Evolutionary conservation across 1,140 invertebrate species (phyloP).

Genomic region (Pemphigus obesinymphae): DNA sequence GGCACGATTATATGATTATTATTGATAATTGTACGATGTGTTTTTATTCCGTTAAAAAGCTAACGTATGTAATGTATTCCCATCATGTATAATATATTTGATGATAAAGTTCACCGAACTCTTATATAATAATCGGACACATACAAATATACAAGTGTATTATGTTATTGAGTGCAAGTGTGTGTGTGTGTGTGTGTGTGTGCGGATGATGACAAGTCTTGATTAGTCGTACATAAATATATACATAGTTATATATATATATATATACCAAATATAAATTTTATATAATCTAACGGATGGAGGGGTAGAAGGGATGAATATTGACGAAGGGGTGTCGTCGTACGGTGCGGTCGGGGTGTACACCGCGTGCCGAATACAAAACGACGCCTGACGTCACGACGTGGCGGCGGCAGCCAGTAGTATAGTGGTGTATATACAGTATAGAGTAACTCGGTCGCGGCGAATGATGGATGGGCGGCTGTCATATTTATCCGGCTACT

Average conservation of each 20-base stretch:
- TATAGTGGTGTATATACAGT: too few relatives aligned
- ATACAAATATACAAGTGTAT: background rate
- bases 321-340: background rate
- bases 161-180: background rate
- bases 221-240: background rate
- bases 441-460: constrained; percentile 23
- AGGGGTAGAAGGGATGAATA: too few relatives aligned
- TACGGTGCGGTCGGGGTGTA: background rate
- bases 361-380: constrained; percentile 34
- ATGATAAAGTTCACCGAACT: background rate
- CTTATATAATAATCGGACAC: background rate
- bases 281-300: too few relatives aligned
- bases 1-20: too few relatives aligned
- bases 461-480: constrained; percentile 40
- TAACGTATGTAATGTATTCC: too few relatives aligned
- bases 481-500: constrained; percentile 35
- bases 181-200: background rate
- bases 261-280: too few relatives aligned
- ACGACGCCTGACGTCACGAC: constrained; percentile 33
- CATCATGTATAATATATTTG: too few relatives aligned
- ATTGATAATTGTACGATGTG: too few relatives aligned
- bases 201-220: constrained; percentile 14
- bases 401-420: constrained; percentile 11
- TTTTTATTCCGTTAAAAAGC: too few relatives aligned
- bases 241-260: too few relatives aligned